A percentile compares a stretch with the other conserved stretches of the same genome.
Conservation (phyloP, 2,113 vertebrate genomes). For the Spermophilus dauricus region DNA sequence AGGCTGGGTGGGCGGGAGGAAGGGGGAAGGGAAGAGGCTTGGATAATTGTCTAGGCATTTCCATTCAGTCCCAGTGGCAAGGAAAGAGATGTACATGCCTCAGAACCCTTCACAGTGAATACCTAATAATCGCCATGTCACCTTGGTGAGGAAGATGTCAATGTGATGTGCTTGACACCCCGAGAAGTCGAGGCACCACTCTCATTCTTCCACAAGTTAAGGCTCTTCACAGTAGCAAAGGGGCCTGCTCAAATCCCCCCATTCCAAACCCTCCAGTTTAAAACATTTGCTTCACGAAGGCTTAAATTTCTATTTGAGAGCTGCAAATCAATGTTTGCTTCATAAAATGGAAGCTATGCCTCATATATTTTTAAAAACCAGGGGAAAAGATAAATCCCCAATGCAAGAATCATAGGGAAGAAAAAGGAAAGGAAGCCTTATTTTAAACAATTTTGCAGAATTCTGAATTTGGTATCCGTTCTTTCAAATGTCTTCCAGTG, state of each 20-base stretch:
- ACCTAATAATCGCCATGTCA: slow-evolving; percentile 72
- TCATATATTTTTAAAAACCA: slow-evolving; percentile 54
- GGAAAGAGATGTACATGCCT: slow-evolving; percentile 71
- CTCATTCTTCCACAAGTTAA: slow-evolving; percentile 58
- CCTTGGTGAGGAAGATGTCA: slow-evolving; percentile 80
- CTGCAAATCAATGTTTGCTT: slow-evolving; percentile 71
- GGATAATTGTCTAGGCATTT: slow-evolving; percentile 79
- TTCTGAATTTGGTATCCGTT: slow-evolving; percentile 6
- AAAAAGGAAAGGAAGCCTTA: slow-evolving; percentile 37
- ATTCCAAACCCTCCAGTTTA: not conserved
- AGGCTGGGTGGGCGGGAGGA: not conserved
- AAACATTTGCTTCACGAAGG: slow-evolving; percentile 36
- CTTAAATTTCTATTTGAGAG: slow-evolving; percentile 70
- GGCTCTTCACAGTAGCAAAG: not conserved
- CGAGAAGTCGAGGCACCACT: slow-evolving; percentile 55
- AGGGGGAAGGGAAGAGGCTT: slow-evolving; percentile 33
- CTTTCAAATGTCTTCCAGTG: slow-evolving; percentile 44
- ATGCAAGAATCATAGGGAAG: slow-evolving; percentile 16
- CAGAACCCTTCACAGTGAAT: slow-evolving; percentile 76
- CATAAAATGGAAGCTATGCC: slow-evolving; percentile 66
- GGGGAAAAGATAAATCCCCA: slow-evolving; percentile 38
- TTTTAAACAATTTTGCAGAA: slow-evolving; percentile 42
- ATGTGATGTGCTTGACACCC: slow-evolving; percentile 57
- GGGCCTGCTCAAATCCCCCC: slow-evolving; percentile 34
- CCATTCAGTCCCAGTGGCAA: slow-evolving; percentile 75